Evolutionary conservation across 2,113 vertebrate genomes (phyloP).

Genomic region (Hucho hucho): DNA sequence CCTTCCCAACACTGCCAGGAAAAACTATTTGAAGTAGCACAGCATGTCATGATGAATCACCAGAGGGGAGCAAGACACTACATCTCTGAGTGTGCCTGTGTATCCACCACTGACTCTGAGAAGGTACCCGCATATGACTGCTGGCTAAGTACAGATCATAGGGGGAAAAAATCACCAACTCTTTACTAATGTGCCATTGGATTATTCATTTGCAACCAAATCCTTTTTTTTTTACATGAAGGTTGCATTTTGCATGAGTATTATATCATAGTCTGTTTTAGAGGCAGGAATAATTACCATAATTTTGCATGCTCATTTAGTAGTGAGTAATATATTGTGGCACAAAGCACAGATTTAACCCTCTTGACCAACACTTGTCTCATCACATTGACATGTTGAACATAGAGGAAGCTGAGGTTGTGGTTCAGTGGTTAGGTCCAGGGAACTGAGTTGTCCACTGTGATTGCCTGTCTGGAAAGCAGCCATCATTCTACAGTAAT

Average conservation of each 20-base stretch:
- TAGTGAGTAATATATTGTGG: no score
- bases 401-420: slow-evolving; percentile 15
- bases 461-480: slow-evolving; percentile 17
- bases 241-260: not conserved
- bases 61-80: slow-evolving; percentile 25
- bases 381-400: slow-evolving; percentile 30
- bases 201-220: slow-evolving; percentile 9
- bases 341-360: slow-evolving; percentile 5
- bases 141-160: slow-evolving; percentile 36
- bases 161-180: slow-evolving; percentile 8
- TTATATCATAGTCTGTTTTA: no score
- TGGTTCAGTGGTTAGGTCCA: slow-evolving; percentile 4
- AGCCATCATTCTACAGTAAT: slow-evolving; percentile 10
- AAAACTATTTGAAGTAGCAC: slow-evolving; percentile 68
- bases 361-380: no score
- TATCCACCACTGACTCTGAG: slow-evolving; percentile 40
- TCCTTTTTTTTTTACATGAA: not conserved
- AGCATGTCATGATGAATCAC: slow-evolving; percentile 64
- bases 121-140: slow-evolving; percentile 42
- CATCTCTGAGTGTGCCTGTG: slow-evolving; percentile 8
- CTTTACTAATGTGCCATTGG: not conserved
- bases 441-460: slow-evolving; percentile 12
- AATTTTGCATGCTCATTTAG: no score
- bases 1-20: slow-evolving; percentile 49
- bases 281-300: no score